Conservation (phyloP, 2,797 vertebrate genomes). For the Scolopax bukidnonensis region DNA sequence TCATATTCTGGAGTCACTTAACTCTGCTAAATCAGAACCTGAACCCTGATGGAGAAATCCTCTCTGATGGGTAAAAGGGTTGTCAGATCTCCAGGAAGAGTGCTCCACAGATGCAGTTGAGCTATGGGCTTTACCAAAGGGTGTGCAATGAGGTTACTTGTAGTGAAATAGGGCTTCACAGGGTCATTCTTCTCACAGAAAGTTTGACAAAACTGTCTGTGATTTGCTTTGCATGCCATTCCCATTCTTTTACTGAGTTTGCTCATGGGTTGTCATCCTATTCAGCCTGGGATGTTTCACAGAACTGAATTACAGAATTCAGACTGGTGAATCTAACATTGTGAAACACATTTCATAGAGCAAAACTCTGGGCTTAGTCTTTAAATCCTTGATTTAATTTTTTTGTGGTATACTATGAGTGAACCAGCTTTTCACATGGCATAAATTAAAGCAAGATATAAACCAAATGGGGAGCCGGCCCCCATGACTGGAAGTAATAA, state of each 20-base stretch:
- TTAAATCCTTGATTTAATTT: background rate
- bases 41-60: background rate
- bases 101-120: background rate
- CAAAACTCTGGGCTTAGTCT: background rate
- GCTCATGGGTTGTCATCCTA: background rate
- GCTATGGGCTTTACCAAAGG: background rate
- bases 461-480: background rate
- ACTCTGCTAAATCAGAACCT: background rate
- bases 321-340: background rate
- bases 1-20: background rate
- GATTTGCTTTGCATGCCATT: background rate
- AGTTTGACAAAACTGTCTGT: background rate
- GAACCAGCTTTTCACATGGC: background rate
- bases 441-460: background rate
- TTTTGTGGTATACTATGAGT: background rate
- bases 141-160: background rate
- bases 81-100: background rate
- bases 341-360: background rate
- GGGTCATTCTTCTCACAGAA: background rate
- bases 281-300: background rate
- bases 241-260: background rate
- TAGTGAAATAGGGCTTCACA: background rate
- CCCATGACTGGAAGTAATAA: background rate
- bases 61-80: background rate
- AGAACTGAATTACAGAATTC: background rate